These are phyloP conservation scores for Whitmania pigra DNA, from an alignment of 1,140 invertebrate species.

Conservation along the genomic window DNA sequence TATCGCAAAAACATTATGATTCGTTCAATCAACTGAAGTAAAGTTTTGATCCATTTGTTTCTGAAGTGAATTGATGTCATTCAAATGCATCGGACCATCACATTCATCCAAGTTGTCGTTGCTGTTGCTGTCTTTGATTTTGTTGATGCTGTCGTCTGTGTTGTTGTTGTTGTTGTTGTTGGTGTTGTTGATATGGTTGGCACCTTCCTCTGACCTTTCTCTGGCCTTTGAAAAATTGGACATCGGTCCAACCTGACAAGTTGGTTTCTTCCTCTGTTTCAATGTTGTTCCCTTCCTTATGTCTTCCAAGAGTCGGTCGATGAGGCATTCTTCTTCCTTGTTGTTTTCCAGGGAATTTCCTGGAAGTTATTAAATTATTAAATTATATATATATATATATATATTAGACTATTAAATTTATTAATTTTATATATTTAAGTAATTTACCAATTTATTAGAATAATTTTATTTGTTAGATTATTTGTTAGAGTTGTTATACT, in stretches of 20 bases:
- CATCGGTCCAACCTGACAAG: background rate
- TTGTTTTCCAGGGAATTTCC: background rate
- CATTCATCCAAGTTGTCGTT: no score
- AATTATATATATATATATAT: no score
- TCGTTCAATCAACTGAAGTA: no score
- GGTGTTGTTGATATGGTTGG: background rate
- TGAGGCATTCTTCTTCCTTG: conserved; percentile 11
- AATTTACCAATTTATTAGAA: no score
- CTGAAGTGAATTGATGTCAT: no score
- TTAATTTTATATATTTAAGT: no score
- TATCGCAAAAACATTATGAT: no score
- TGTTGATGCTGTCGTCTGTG: background rate
- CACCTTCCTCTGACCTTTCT: background rate
- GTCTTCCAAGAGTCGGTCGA: conserved; percentile 9
- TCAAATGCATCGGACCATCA: no score
- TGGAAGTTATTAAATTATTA: background rate
- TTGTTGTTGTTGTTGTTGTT: background rate
- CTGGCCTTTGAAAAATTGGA: background rate
- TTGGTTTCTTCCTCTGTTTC: background rate
- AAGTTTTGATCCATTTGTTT: no score
- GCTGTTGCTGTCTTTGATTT: background rate
- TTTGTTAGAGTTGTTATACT: no score
- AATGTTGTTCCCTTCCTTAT: conserved; percentile 8
- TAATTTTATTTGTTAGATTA: no score
- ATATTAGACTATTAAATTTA: no score